phyloP scores from a whole-genome alignment of 2,113 vertebrate species.

The Dasyurus viverrinus region DNA sequence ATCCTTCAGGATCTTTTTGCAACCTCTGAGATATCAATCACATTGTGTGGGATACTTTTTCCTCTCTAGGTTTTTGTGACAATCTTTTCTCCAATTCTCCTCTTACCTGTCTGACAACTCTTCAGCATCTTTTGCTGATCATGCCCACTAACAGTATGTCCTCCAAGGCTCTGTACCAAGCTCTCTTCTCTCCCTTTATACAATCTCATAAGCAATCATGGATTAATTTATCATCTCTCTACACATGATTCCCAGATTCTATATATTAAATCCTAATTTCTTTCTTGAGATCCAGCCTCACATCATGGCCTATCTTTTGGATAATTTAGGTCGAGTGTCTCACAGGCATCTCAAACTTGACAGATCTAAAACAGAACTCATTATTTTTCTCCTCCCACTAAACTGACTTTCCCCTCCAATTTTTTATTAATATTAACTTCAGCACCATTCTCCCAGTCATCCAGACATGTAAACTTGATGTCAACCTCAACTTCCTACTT shows the following conservation, averaged over 20 bases:
- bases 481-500: neutral
- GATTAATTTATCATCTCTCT: too few relatives aligned
- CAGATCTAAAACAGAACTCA: neutral
- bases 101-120: neutral
- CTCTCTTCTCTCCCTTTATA: neutral
- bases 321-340: neutral
- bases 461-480: neutral
- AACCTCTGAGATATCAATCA: neutral
- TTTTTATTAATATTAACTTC: neutral
- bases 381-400: neutral
- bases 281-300: neutral
- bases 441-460: neutral
- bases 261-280: neutral
- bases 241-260: neutral
- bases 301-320: neutral
- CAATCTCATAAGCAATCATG: neutral
- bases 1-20: neutral
- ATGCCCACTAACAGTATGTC: neutral
- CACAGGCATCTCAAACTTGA: neutral
- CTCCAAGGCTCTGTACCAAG: neutral
- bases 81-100: neutral
- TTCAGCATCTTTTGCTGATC: neutral
- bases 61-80: neutral
- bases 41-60: neutral
- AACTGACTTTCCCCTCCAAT: neutral